phyloP scores from a whole-genome alignment of 2,888 invertebrate species.

The Aproaerema taeniolella region DNA sequence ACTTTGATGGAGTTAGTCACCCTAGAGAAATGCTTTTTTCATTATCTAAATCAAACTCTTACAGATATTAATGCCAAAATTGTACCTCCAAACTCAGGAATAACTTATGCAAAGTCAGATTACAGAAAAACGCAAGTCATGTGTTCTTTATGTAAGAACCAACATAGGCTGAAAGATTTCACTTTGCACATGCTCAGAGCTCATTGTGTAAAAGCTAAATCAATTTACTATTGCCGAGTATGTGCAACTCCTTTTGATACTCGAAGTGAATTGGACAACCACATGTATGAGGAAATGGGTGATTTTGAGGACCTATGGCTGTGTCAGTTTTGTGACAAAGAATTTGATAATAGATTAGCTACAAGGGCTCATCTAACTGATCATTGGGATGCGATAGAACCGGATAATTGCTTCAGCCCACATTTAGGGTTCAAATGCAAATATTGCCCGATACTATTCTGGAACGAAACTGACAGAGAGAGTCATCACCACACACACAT shows the following conservation, averaged over 20 bases:
- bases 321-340: conserved; percentile 72
- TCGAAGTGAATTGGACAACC: conserved; percentile 44
- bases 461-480: conserved; percentile 70
- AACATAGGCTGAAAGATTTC: no score
- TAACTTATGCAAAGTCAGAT: conserved; percentile 42
- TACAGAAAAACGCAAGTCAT: conserved; percentile 35
- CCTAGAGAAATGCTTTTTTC: conserved; percentile 56
- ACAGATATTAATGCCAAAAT: conserved; percentile 40
- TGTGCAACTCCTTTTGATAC: conserved; percentile 58
- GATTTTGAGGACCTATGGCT: conserved; percentile 67
- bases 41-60: conserved; percentile 47
- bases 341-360: conserved; percentile 53
- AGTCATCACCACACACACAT: conserved; percentile 59
- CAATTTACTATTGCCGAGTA: conserved; percentile 55
- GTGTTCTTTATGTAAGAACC: conserved; percentile 56
- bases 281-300: conserved; percentile 44
- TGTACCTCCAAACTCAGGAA: conserved; percentile 43
- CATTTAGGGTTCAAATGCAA: conserved; percentile 71
- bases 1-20: conserved; percentile 62
- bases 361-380: conserved; percentile 52
- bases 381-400: conserved; percentile 50
- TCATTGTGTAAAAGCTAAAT: conserved; percentile 50
- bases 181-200: conserved; percentile 65
- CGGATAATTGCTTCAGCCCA: conserved; percentile 65
- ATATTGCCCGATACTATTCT: conserved; percentile 65